Evolutionary conservation across 2,797 vertebrate genomes (phyloP).

Genomic region (Gymnothorax reevesii): DNA sequence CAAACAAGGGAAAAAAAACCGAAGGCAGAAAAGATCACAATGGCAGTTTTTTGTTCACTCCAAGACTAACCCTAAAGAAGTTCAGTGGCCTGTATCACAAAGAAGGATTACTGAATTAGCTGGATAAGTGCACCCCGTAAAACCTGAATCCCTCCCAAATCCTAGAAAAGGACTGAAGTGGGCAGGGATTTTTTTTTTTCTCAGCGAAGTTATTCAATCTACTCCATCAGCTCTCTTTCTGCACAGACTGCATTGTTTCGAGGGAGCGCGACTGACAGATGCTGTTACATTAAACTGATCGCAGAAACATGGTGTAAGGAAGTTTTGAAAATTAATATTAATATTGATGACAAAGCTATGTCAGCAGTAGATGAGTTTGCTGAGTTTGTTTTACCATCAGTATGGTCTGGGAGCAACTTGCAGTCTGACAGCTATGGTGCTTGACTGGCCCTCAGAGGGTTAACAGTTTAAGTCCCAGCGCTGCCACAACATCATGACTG

Average conservation of each 20-base stretch:
- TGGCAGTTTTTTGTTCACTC: not conserved
- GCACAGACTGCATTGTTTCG: not conserved
- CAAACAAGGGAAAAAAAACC: slow-evolving; percentile 27
- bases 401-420: no score
- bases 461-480: no score
- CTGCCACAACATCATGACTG: no score
- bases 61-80: not conserved
- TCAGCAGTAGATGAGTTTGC: not conserved
- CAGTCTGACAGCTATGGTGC: no score
- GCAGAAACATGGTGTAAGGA: not conserved
- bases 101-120: no score
- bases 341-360: not conserved
- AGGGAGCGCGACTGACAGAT: not conserved
- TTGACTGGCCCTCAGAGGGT: no score
- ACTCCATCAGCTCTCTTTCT: not conserved
- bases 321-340: not conserved
- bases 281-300: not conserved
- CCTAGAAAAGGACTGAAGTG: no score
- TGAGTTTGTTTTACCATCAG: not conserved
- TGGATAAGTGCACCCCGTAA: no score
- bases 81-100: not conserved
- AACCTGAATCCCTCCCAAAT: no score
- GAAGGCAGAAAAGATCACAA: not conserved
- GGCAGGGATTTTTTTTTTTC: no score
- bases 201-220: no score